Evolutionary conservation across 2,113 vertebrate genomes (phyloP), one percentile per base, ranked within the genome.

Genomic region (Oreochromis spilurus): DNA sequence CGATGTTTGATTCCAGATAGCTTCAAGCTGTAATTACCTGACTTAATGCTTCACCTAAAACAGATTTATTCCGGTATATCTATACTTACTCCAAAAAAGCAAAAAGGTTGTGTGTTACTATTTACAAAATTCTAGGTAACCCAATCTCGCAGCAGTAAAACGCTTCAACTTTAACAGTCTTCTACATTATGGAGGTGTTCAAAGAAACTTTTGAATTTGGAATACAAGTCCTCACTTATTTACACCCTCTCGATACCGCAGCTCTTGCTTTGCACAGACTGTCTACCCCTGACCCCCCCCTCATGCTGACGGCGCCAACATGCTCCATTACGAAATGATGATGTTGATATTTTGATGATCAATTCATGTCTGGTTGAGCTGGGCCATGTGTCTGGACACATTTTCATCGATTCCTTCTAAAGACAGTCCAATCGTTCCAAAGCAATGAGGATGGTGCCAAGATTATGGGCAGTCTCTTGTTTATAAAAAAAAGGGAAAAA

Each of bases 341-440:
- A 95, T 94, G 95, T 95, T 96, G 95, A 91, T 94, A 92, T 96
- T 93, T 94, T 96, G 95, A 96, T 96, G 94, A 96, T 96, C 94
- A 95, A 95, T 96, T 96, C 88, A 95, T 96, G 94, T 93, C 70
- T 93, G 89, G 92, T 93, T 94, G 92, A 94, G 93, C 87, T 91
- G 87, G 91, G 92, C 94, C 92, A 90, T 92, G 92, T 93, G 95
- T 94, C 94, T 90, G 93, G 86, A 94, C 93, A 94, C 95, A 92
- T 92, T 93, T 89, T 95, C 90, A 94, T 93, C 62, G 92, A 96
- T 95, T 96, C 96, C 91, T 87, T 96, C 92, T 96, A 94, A 95
- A 95, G 94, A 87, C 78, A 16, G 88, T 94, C 96, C 94, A 96
- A 95, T 91, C 75, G 38, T 79, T 92, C 86, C 90, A 86, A 86